These are phyloP conservation scores for Meloidogyne chitwoodi DNA, from an alignment of 1,140 invertebrate genomes.

Conservation along the genomic window DNA sequence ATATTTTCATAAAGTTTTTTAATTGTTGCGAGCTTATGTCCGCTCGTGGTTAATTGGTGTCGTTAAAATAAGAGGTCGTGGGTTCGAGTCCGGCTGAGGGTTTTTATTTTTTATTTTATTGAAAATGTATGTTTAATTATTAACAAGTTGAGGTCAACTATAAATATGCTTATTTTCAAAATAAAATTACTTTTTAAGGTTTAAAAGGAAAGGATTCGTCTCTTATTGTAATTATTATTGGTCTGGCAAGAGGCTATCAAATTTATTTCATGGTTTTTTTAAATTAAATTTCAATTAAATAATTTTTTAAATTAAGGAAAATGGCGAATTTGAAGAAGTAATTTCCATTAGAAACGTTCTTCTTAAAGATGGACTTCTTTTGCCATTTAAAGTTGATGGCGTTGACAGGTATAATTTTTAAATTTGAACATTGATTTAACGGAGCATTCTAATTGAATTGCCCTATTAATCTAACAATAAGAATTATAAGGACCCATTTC, in stretches of 20 bases:
- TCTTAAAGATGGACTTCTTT: slow-evolving; percentile 59
- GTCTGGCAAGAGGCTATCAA: slow-evolving; percentile 55
- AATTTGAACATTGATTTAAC: too few relatives aligned
- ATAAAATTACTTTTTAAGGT: background rate
- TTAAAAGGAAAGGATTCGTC: background rate
- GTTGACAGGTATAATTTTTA: slow-evolving; percentile 22
- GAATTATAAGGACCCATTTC: too few relatives aligned
- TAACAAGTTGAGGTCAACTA: too few relatives aligned
- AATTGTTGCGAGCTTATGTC: background rate
- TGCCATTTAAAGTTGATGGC: slow-evolving; percentile 51
- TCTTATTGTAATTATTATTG: slow-evolving; percentile 47
- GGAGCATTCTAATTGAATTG: too few relatives aligned
- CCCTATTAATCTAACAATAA: too few relatives aligned
- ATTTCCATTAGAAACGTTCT: slow-evolving; percentile 63
- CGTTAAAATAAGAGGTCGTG: background rate
- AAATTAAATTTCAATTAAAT: slow-evolving; percentile 16
- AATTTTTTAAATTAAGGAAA: slow-evolving; percentile 49
- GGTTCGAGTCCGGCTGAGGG: background rate
- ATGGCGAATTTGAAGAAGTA: slow-evolving; percentile 63
- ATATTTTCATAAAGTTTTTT: too few relatives aligned
- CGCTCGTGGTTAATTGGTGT: too few relatives aligned
- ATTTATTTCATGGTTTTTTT: slow-evolving; percentile 46
- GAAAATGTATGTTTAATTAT: too few relatives aligned
- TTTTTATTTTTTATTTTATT: too few relatives aligned
- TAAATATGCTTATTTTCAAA: too few relatives aligned